Percentiles rank a stretch among this genome's conserved stretches.
Conservation (phyloP, 2,888 invertebrate genomes). For the Lasius platythorax region DNA sequence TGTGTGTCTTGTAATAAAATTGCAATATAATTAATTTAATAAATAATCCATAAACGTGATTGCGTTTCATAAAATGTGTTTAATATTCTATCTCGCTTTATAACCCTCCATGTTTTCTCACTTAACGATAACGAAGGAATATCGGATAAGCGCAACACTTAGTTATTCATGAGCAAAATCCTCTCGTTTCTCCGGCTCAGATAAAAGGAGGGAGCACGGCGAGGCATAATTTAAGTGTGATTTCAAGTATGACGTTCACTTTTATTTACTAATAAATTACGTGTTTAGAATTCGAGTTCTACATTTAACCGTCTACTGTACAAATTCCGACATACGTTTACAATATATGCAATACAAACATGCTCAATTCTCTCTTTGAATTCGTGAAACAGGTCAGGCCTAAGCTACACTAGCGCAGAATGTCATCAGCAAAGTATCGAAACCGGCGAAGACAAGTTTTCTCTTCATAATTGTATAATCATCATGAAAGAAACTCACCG, state of each 20-base stretch:
- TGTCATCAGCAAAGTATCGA: constrained; percentile 1
- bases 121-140: constrained; percentile 23
- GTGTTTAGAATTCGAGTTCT: constrained; percentile 75
- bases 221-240: constrained; percentile 63
- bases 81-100: constrained; percentile 54
- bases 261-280: constrained; percentile 83
- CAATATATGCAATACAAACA: constrained; percentile 70
- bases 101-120: constrained; percentile 22
- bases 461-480: constrained; percentile 23
- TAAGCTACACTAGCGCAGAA: constrained; percentile 31
- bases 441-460: constrained; percentile 10
- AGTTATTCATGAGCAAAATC: constrained; percentile 50
- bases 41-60: constrained; percentile 75
- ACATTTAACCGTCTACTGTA: constrained; percentile 80
- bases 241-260: constrained; percentile 75
- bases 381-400: constrained; percentile 44
- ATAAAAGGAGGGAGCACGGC: constrained; percentile 58
- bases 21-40: constrained; percentile 78
- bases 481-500: constrained; percentile 44
- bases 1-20: constrained; percentile 81
- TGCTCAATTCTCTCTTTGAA: constrained; percentile 50
- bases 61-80: constrained; percentile 63
- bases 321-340: constrained; percentile 78
- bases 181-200: constrained; percentile 40
- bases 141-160: constrained; percentile 37